Conservation (phyloP, 2,797 vertebrate genomes). For the Gastrophryne carolinensis region DNA sequence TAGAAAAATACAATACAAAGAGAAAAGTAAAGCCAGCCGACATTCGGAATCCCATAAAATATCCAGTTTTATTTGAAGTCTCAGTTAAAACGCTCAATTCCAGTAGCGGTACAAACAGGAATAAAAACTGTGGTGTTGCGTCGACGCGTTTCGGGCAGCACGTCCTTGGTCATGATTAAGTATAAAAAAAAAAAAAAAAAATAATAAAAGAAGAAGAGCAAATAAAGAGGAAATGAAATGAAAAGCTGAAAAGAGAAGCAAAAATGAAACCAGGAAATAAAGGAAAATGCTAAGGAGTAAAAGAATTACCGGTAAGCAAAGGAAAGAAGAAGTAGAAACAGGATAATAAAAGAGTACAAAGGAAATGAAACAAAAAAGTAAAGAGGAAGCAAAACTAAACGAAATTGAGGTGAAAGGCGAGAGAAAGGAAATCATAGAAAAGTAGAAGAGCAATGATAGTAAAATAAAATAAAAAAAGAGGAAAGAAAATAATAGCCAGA, state of each 20-base stretch:
- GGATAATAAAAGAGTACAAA: not conserved
- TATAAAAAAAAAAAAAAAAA: not conserved
- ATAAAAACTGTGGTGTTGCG: no score
- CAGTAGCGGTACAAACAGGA: no score
- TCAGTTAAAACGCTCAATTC: no score
- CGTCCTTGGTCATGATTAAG: no score
- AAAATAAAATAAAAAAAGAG: not conserved
- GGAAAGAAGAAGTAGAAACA: not conserved
- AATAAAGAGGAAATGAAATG: not conserved
- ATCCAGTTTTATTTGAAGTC: no score
- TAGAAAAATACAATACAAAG: not conserved
- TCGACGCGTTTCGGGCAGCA: no score
- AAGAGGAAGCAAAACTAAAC: not conserved
- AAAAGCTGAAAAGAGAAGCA: not conserved
- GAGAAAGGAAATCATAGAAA: not conserved
- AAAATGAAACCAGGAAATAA: not conserved
- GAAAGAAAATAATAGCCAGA: no score
- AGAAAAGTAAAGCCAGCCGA: not conserved
- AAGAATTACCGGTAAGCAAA: not conserved
- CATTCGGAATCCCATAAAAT: no score
- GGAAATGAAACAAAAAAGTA: not conserved
- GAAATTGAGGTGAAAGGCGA: no score
- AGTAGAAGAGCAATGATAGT: not conserved
- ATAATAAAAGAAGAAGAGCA: not conserved
- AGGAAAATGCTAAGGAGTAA: not conserved